Evolutionary conservation across 1,140 invertebrate species (phyloP), one percentile per base, ranked within the genome.

Genomic region (Trinorchestia longiramus): DNA sequence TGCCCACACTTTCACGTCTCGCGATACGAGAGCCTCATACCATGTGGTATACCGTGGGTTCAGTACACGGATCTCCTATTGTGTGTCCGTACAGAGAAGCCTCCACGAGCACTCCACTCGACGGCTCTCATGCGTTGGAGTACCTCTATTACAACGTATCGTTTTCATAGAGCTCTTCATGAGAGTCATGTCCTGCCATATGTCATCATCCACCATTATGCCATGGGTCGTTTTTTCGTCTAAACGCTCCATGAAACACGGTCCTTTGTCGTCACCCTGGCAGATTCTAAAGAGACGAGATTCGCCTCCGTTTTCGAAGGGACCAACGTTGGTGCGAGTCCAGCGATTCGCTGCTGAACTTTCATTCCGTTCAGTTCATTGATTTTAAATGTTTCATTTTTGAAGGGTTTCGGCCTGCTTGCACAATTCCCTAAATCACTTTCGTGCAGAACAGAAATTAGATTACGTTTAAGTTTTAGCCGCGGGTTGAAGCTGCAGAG

Each of bases 171-270:
- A 94, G 92, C 92, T 94, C 43, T 94, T 94, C 92, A 94, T 45
- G 92, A 44, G 92, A 44, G 92, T 94, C 92, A 94, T 94, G 92
- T 94, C 92, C 92, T 43, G 92, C 92, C 92, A 94, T 94, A 94
- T 94, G 92, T 94, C 92, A 94, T 94, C 92, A 94, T 94, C 44
- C 92, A 94, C 92, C 92, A 94, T 94, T 94, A 94, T 94, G 43
- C 11, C 44, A 44, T 45, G 92, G 92, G 92, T 44, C 92, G 43
- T 94, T 94, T 94, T 94, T 94, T 94, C 92, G 41, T 94, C 92
- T 94, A 94, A 94, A 94, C 92, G 92, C 92, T 94, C 92, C 92
- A 94, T 94, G 92, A 94, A 94, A 94, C 92, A 94, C 44, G 43
- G 36, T 40, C 43, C 92, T 94, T 94, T 94, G 92, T 94, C 19